phyloP scores from a whole-genome alignment of 2,888 invertebrate species.

The Leptopilina syphax region DNA sequence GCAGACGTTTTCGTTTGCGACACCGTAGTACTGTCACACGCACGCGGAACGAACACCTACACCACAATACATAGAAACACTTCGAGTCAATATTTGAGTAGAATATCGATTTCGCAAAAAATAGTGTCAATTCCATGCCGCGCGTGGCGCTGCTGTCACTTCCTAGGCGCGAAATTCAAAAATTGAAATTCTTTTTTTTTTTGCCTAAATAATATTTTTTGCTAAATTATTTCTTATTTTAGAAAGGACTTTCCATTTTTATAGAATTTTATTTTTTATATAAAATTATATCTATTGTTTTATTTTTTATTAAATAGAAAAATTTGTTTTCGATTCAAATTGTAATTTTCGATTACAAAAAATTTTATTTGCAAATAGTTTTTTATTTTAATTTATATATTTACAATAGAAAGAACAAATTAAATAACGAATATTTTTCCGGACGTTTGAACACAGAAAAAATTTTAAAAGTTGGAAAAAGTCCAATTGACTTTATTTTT shows the following conservation, averaged over 20 bases:
- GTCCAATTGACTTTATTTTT: constrained; percentile 35
- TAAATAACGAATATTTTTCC: neutral
- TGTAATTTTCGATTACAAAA: neutral
- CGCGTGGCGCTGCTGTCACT: constrained; percentile 56
- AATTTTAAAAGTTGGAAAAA: neutral
- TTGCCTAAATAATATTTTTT: no score
- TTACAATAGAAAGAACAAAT: neutral
- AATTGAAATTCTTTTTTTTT: neutral
- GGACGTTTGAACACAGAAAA: neutral
- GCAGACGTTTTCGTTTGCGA: constrained; percentile 64
- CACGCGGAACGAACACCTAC: constrained; percentile 51
- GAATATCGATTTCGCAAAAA: constrained; percentile 75
- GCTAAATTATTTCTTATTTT: no score
- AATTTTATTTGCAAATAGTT: neutral
- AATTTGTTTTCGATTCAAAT: neutral
- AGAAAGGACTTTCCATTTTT: neutral
- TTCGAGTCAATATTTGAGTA: constrained; percentile 75
- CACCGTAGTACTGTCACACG: constrained; percentile 58
- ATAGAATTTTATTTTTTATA: no score
- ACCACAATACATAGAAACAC: constrained; percentile 52
- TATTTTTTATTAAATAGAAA: no score
- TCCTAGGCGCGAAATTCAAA: constrained; percentile 20
- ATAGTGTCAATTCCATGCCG: constrained; percentile 62
- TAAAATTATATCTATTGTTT: no score
- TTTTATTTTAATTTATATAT: no score